Evolutionary conservation across 2,888 invertebrate species (phyloP).

Genomic region (Bhutanitis thaidina): DNA sequence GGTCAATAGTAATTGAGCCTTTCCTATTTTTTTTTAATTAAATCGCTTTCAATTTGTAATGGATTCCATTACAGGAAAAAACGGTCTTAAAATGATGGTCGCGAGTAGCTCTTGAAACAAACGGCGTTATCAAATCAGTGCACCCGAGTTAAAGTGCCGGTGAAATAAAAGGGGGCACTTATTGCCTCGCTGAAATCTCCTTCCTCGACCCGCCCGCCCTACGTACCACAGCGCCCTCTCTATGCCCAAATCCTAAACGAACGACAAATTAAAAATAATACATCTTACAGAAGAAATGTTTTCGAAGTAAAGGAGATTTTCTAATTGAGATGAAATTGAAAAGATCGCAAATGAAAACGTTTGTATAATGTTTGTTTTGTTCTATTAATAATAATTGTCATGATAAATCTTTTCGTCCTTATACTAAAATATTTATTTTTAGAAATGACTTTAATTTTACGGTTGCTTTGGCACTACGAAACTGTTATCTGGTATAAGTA

Average conservation of each 20-base stretch:
- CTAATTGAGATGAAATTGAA: constrained; percentile 1
- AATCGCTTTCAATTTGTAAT: constrained; percentile 40
- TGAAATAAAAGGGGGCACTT: constrained; percentile 74
- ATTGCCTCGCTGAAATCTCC: constrained; percentile 50
- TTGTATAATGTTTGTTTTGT: too few relatives aligned
- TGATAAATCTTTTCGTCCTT: too few relatives aligned
- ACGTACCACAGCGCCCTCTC: constrained; percentile 13
- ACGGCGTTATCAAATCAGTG: constrained; percentile 79
- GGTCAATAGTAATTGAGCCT: constrained; percentile 6
- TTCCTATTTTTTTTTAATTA: constrained; percentile 34
- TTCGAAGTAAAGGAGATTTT: constrained; percentile 1
- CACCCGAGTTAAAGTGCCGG: constrained; percentile 74
- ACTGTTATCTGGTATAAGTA: too few relatives aligned
- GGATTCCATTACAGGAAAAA: constrained; percentile 38
- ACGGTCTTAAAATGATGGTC: constrained; percentile 54
- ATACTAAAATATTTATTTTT: too few relatives aligned
- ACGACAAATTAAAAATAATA: constrained; percentile 21
- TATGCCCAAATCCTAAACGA: constrained; percentile 16
- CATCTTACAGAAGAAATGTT: constrained; percentile 10
- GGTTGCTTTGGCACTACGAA: too few relatives aligned
- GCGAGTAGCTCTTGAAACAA: constrained; percentile 69
- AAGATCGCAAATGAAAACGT: not conserved
- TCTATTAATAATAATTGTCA: too few relatives aligned
- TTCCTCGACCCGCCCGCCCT: constrained; percentile 21
- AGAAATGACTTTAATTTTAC: too few relatives aligned